Evolutionary conservation across 2,888 invertebrate genomes (phyloP).

Genomic region (Agrypnus murinus): DNA sequence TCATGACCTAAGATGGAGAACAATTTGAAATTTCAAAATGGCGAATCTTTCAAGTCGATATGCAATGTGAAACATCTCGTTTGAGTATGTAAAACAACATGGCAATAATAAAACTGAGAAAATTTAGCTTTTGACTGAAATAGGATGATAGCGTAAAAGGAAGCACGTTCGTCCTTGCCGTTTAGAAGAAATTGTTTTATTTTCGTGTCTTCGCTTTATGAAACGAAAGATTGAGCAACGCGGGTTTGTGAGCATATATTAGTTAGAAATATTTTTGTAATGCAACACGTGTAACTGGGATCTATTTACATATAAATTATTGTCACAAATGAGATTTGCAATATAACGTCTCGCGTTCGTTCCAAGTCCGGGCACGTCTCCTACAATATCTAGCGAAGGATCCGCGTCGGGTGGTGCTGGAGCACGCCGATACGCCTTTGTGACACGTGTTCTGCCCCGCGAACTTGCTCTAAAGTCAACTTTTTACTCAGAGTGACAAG

Average conservation of each 20-base stretch:
- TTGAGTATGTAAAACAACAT: neutral
- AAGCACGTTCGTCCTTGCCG: slow-evolving; percentile 40
- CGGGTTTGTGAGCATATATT: slow-evolving; percentile 45
- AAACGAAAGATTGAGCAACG: slow-evolving; percentile 46
- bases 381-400: slow-evolving; percentile 65
- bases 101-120: slow-evolving; percentile 2
- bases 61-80: neutral
- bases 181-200: slow-evolving; percentile 46
- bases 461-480: slow-evolving; percentile 65
- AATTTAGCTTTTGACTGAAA: slow-evolving; percentile 32
- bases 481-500: slow-evolving; percentile 64
- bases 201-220: slow-evolving; percentile 40
- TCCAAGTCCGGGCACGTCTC: slow-evolving; percentile 64
- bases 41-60: neutral
- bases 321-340: slow-evolving; percentile 71
- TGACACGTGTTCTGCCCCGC: slow-evolving; percentile 65
- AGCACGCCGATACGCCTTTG: slow-evolving; percentile 62
- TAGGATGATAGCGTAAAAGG: slow-evolving; percentile 16
- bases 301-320: slow-evolving; percentile 71
- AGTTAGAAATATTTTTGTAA: slow-evolving; percentile 59
- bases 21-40: neutral
- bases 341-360: slow-evolving; percentile 67
- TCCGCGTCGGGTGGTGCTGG: slow-evolving; percentile 57
- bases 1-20: neutral
- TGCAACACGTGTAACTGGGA: slow-evolving; percentile 67